Base-by-base conservation (phyloP, 2,888 invertebrate genomes). In the Strigamia crassipes region DNA sequence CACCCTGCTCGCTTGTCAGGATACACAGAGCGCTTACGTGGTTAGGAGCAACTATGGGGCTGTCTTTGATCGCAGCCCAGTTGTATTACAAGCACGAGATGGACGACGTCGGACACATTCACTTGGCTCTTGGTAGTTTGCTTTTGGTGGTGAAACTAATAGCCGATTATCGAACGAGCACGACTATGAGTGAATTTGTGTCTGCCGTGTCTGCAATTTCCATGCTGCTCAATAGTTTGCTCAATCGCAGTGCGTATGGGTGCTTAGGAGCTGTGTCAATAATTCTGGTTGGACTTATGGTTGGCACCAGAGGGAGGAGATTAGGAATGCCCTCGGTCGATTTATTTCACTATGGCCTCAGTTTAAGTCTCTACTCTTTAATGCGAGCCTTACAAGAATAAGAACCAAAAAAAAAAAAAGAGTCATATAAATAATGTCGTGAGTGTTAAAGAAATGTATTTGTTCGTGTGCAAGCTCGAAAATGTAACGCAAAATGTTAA, bases 261-360 rank as follows among this genome's bases (percentile, higher is more conserved):
- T 79, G 79, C 42, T 31, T 80, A 9, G 82, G 80, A 38, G 83
- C 82, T 41, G 56, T 80, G 15, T 31, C 31, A n/a, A 42, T 82
- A n/a, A 73, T 82, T 34, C n/a, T 83, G 23, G 38, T 51, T 81
- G 83, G 83, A 23, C 46, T 73, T 15, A 78, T 83, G 18, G 82
- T 82, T 27, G 82, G 82, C 12, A 80, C 82, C 23, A 41, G 78
- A 42, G 83, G 83, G 31, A 34, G 79, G 51, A 18, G 82, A 21
- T 34, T 83, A 6, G 83, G 83, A 66, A 79, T 83, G 82, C 83
- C 83, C 12, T 42, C 83, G 8, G 82, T 82, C 15, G 82, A 83
- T 80, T 41, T 82, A 21, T 82, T 83, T 51, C 83, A 83, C 78
- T 83, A 83, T 81, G 82, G 82, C 10, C 51, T 83, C 23, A 66